Conservation (phyloP, 2,797 vertebrate species). For the Anguilla pacifica region DNA sequence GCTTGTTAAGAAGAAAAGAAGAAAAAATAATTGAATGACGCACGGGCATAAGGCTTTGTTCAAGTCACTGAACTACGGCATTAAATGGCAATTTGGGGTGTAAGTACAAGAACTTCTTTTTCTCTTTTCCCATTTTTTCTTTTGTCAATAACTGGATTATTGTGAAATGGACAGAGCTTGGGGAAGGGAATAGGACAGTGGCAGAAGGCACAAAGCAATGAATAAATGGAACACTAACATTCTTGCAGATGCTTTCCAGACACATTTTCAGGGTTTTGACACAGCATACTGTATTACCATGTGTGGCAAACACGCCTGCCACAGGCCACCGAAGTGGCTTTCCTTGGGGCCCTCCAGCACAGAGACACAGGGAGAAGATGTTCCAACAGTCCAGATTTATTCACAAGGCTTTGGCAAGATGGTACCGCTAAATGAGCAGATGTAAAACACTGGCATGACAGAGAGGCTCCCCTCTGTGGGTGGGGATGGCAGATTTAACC, state of each 20-base stretch:
- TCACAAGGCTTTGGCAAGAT: too few species aligned
- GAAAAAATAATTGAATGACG: slow-evolving; percentile 52
- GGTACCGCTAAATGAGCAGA: too few species aligned
- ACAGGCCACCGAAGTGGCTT: too few species aligned
- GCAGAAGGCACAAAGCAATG: neutral
- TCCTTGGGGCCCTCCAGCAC: too few species aligned
- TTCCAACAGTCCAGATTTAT: too few species aligned
- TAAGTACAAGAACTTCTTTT: neutral
- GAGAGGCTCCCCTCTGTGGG: too few species aligned
- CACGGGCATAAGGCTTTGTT: slow-evolving; percentile 49
- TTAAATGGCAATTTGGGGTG: slow-evolving; percentile 11
- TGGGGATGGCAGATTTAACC: too few species aligned
- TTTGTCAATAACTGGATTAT: neutral
- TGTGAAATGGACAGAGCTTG: neutral
- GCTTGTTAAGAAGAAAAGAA: slow-evolving; percentile 56
- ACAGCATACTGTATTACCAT: neutral
- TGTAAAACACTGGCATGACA: too few species aligned
- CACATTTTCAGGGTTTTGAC: neutral
- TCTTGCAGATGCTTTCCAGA: neutral
- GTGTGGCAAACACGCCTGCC: too few species aligned
- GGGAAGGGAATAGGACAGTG: neutral
- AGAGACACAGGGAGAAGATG: too few species aligned
- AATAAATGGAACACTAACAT: neutral
- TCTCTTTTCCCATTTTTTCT: neutral
- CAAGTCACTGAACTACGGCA: neutral